phyloP scores from a whole-genome alignment of 2,797 vertebrate genomes.

The Sebastes minor region DNA sequence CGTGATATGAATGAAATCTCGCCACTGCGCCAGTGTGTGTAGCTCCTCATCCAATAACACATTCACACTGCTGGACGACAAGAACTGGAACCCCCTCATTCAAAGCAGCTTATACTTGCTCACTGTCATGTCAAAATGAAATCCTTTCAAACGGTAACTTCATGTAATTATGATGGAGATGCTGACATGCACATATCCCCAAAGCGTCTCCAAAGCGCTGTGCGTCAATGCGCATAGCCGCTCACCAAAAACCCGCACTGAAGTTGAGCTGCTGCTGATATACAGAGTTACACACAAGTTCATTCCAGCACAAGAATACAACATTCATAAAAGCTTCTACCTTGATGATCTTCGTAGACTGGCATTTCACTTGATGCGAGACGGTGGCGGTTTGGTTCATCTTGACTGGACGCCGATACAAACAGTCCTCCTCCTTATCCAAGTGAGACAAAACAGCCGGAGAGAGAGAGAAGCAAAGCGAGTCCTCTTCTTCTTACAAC shows the following conservation, averaged over 20 bases:
- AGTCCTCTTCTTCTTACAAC: neutral
- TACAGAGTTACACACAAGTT: conserved; percentile 6
- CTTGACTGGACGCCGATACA: conserved; percentile 68
- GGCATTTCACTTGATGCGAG: conserved; percentile 93
- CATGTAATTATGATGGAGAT: neutral
- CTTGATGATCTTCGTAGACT: conserved; percentile 88
- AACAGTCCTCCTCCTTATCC: conserved; percentile 45
- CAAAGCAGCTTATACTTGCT: neutral
- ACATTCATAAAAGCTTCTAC: conserved; percentile 62
- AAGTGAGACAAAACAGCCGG: conserved; percentile 14
- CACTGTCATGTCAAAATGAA: rapidly evolving
- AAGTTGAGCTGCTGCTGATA: conserved; percentile 36
- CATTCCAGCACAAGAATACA: neutral
- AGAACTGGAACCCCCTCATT: neutral
- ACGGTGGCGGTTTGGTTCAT: conserved; percentile 96
- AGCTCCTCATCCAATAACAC: conserved; percentile 7
- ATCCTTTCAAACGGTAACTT: neutral
- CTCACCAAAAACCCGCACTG: conserved; percentile 9
- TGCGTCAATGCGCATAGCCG: conserved; percentile 64
- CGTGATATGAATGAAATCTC: conserved; percentile 71
- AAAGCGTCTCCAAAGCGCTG: conserved; percentile 40
- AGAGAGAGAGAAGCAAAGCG: conserved; percentile 3
- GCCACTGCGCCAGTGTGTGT: conserved; percentile 60
- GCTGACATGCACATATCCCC: neutral
- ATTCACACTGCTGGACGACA: neutral